Conservation (phyloP, 1,140 invertebrate genomes). For the Asbolus verrucosus region DNA sequence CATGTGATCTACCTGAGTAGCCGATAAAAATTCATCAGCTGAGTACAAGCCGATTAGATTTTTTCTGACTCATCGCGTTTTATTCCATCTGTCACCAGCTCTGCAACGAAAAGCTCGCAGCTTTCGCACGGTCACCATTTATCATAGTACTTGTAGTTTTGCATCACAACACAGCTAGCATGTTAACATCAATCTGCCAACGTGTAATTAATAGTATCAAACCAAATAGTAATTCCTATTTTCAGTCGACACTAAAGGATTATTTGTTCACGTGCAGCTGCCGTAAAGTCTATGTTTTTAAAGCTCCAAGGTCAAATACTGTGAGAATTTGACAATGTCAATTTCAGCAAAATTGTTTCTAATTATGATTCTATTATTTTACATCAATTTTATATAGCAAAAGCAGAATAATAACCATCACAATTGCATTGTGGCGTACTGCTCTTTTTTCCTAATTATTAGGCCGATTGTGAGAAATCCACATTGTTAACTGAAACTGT, state of each 20-base stretch:
- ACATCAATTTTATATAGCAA: slow-evolving; percentile 40
- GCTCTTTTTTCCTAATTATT: slow-evolving; percentile 15
- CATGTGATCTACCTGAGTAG: slow-evolving; percentile 17
- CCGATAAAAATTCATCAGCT: not conserved
- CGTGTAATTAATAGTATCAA: slow-evolving; percentile 45
- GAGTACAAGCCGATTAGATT: not conserved
- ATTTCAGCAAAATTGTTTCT: slow-evolving; percentile 41
- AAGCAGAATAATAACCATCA: slow-evolving; percentile 31
- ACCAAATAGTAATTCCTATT: slow-evolving; percentile 40
- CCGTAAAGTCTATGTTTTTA: slow-evolving; percentile 41
- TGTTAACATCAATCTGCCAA: slow-evolving; percentile 47
- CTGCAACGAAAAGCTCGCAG: not conserved
- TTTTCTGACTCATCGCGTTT: no score
- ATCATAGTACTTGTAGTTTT: slow-evolving; percentile 33
- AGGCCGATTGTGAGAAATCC: slow-evolving; percentile 24
- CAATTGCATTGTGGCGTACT: slow-evolving; percentile 23
- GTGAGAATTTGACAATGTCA: slow-evolving; percentile 46
- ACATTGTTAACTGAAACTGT: slow-evolving; percentile 3
- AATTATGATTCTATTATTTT: slow-evolving; percentile 46
- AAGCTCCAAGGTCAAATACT: slow-evolving; percentile 46
- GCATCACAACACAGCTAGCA: slow-evolving; percentile 41
- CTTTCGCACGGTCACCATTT: slow-evolving; percentile 14
- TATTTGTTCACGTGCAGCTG: slow-evolving; percentile 49
- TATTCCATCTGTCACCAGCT: no score
- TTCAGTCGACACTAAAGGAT: slow-evolving; percentile 48